Conservation (phyloP, 2,888 invertebrate genomes). For the Chloroclysta siterata region DNA sequence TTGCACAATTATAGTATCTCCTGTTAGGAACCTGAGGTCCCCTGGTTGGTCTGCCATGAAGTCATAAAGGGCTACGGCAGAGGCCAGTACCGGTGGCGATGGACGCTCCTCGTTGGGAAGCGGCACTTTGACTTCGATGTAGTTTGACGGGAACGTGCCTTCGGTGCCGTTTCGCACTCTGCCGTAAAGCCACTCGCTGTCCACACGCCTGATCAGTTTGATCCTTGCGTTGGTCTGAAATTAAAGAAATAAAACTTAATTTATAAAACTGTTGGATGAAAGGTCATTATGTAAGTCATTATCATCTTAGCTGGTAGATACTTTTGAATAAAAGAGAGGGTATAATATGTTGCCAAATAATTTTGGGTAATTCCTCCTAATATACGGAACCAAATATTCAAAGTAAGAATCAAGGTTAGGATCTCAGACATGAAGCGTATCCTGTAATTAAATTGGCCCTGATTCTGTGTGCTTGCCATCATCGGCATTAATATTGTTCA, state of each 20-base stretch:
- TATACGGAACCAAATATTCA: background rate
- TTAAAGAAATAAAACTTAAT: conserved; percentile 21
- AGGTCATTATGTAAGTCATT: too few species aligned
- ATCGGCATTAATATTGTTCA: background rate
- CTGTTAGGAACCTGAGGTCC: conserved; percentile 66
- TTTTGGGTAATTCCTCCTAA: too few species aligned
- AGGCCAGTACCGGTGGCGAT: conserved; percentile 56
- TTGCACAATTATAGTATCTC: conserved; percentile 85
- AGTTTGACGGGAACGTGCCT: conserved; percentile 93
- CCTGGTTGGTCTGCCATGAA: conserved; percentile 86
- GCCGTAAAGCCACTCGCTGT: conserved; percentile 93
- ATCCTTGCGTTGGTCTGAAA: conserved; percentile 90
- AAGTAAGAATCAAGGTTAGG: background rate
- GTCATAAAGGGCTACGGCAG: conserved; percentile 88
- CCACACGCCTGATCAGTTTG: conserved; percentile 88
- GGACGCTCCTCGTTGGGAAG: conserved; percentile 72
- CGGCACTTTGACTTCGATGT: conserved; percentile 90
- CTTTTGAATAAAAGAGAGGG: too few species aligned
- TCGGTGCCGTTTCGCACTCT: conserved; percentile 86
- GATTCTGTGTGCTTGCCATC: background rate
- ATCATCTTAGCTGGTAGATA: too few species aligned
- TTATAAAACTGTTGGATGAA: too few species aligned
- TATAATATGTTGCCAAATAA: too few species aligned
- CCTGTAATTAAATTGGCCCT: background rate
- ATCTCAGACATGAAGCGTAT: background rate